Evolutionary conservation across 1,140 invertebrate species (phyloP).

Genomic region (Drosophila serrata): DNA sequence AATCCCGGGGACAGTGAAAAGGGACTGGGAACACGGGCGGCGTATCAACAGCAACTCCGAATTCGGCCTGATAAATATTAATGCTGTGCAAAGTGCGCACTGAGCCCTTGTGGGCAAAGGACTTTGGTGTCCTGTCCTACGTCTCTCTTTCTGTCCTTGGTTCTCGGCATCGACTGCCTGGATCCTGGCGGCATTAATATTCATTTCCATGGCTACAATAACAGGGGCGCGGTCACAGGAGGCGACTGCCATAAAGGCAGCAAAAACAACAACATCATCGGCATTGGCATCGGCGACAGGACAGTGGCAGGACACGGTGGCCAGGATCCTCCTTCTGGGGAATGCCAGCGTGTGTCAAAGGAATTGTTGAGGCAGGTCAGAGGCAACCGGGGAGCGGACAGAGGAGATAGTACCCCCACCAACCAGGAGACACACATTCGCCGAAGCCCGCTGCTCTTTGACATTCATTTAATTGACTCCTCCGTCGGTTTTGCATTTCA

Average conservation of each 20-base stretch:
- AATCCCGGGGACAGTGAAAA: conserved; percentile 11
- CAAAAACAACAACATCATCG: conserved; percentile 31
- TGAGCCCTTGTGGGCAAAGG: conserved; percentile 81
- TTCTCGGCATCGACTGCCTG: conserved; percentile 56
- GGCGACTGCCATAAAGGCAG: conserved; percentile 62
- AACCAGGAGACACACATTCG: conserved; percentile 23
- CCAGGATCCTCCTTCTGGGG: conserved; percentile 36
- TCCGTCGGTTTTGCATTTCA: conserved; percentile 72
- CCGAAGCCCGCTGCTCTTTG: conserved; percentile 64
- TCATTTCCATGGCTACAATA: conserved; percentile 81
- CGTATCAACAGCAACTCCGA: conserved; percentile 55
- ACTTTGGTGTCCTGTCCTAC: conserved; percentile 53
- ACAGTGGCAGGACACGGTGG: conserved; percentile 42
- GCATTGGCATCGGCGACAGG: conserved; percentile 8
- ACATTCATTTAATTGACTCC: conserved; percentile 84
- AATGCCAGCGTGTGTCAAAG: conserved; percentile 70
- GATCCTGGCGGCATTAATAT: conserved; percentile 76
- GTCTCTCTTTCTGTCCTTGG: not conserved
- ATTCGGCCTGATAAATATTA: conserved; percentile 78
- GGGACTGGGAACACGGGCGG: not conserved
- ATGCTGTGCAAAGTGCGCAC: conserved; percentile 79
- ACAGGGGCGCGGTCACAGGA: conserved; percentile 66
- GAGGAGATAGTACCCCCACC: too few species aligned
- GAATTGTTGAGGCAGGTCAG: conserved; percentile 66
- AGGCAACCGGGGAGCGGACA: conserved; percentile 2